phyloP scores from a whole-genome alignment of 2,797 vertebrate genomes.

The Ceryle rudis region DNA sequence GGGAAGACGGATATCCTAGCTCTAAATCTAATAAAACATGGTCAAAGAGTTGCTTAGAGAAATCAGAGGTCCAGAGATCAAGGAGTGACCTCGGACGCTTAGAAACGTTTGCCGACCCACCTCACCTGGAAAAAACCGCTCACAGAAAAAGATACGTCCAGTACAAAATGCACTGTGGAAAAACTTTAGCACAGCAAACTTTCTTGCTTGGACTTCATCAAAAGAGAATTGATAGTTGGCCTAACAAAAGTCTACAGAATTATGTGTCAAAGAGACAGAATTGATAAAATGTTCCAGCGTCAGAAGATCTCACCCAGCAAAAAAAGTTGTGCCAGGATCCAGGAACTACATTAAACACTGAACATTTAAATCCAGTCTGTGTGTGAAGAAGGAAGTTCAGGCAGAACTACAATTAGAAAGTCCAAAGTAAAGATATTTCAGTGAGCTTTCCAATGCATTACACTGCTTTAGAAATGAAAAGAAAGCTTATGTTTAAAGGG shows the following conservation, averaged over 20 bases:
- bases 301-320: background rate
- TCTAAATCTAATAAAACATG: background rate
- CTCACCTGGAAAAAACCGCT: background rate
- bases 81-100: background rate
- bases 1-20: background rate
- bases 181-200: background rate
- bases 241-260: background rate
- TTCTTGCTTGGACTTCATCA: background rate
- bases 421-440: background rate
- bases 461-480: background rate
- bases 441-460: background rate
- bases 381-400: background rate
- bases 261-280: background rate
- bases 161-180: background rate
- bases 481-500: constrained; percentile 21
- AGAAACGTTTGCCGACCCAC: background rate
- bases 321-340: background rate
- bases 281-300: background rate
- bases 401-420: background rate
- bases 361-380: background rate
- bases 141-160: background rate
- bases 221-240: background rate
- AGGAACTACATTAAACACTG: background rate
- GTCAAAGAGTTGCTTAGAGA: background rate
- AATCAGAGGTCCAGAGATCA: background rate